Evolutionary conservation across 2,797 vertebrate species (phyloP).

Genomic region (Bradypodion ventrale): DNA sequence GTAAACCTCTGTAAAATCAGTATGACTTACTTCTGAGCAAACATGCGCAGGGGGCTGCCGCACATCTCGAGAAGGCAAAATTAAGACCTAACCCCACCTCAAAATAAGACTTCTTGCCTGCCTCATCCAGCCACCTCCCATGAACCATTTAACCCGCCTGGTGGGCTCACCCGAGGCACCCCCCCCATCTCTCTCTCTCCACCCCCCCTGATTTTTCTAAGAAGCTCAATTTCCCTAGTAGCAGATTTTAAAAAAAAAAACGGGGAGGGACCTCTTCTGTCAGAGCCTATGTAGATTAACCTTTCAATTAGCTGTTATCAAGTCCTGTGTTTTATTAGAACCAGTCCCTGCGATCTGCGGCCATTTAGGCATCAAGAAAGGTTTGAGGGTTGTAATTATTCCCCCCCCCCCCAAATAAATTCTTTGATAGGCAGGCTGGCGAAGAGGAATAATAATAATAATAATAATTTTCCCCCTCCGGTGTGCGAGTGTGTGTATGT

Average conservation of each 20-base stretch:
- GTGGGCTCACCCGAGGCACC: background rate
- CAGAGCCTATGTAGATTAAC: constrained; percentile 96
- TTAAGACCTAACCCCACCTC: background rate
- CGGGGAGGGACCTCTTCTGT: constrained; percentile 92
- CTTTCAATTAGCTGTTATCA: constrained; percentile 97
- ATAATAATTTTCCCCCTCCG: no score
- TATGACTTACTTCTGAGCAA: no score
- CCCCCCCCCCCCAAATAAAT: background rate
- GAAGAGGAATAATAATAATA: background rate
- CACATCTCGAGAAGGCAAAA: background rate
- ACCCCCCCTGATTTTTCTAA: background rate
- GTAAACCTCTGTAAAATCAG: background rate
- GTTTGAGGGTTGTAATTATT: constrained; percentile 60
- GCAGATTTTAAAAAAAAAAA: constrained; percentile 52
- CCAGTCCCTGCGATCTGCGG: constrained; percentile 77
- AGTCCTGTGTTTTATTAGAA: constrained; percentile 85
- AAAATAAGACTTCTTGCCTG: no score
- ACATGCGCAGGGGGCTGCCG: no score
- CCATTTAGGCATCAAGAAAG: constrained; percentile 65
- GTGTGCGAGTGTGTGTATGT: no score
- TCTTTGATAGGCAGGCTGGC: background rate
- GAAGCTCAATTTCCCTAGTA: constrained; percentile 63
- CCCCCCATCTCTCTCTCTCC: background rate
- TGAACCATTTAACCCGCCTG: background rate
- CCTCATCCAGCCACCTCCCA: background rate